Base-by-base conservation (phyloP, 2,113 vertebrate species). In the Pyrgilauda ruficollis region DNA sequence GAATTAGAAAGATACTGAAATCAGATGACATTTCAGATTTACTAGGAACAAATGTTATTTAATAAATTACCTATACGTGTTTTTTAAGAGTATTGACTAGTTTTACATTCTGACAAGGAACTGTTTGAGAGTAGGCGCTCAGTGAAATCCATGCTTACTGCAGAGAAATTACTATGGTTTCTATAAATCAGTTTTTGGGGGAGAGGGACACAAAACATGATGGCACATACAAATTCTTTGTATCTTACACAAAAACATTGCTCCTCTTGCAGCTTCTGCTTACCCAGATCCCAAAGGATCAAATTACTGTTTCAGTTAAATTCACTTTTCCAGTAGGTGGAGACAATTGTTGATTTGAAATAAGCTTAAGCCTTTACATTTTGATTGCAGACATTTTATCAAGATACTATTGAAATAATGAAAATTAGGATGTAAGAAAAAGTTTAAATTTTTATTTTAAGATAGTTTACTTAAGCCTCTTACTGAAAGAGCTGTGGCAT, bases 281-380 rank as follows among this genome's bases (percentile, higher is more conserved):
- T 88, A 86, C 31, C 30, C 22, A n/a, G 3, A 46, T 85, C 44
- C 50, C 22, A 55, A 50, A 73, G 75, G 74, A 89, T 91, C 56
- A 73, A 31, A 77, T 91, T 66, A 74, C 49, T 63, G 19, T 47
- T 92, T 56, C n/a, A 30, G 76, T 88, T 88, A 64, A 92, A 87
- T 92, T 90, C 30, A 35, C 20, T 88, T 92, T 77, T 90, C 75
- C 52, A 81, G 85, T 55, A 95, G 79, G 64, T 92, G 92, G 83
- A 94, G 79, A 87, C 75, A 90, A 27, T 37, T 78, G 76, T 88
- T 95, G 85, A 88, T 80, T 88, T 88, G 68, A 74, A 27, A 31
- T 56, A 62, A 74, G 13, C 49, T 80, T 69, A 87, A 85, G 43
- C 39, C 47, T 95, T 93, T 77, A 58, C 39, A 41, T 69, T 70